A percentile compares a stretch with the other conserved stretches of the same genome.
Conservation (phyloP, 2,113 vertebrate species). For the Campylorhamphus procurvoides region DNA sequence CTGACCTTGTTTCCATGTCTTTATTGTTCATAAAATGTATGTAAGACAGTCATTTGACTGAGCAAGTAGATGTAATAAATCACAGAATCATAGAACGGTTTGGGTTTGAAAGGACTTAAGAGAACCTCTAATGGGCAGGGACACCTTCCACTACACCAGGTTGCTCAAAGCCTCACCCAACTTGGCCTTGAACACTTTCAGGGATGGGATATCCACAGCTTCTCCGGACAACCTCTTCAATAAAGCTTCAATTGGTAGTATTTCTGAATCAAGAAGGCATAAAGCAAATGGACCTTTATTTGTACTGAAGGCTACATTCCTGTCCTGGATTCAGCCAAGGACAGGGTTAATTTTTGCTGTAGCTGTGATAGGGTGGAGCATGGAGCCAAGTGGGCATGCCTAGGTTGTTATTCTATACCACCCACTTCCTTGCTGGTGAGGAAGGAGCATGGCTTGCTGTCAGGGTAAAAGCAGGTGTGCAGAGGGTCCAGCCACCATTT, state of each 20-base stretch:
- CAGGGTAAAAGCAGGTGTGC: neutral
- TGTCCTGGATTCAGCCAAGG: neutral
- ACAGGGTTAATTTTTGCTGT: neutral
- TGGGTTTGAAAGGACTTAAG: neutral
- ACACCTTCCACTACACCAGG: neutral
- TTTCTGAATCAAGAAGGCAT: neutral
- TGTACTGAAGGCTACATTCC: neutral
- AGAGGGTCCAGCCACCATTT: rapidly evolving
- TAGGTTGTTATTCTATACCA: neutral
- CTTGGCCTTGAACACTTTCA: neutral
- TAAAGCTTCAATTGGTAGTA: neutral
- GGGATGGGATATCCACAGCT: neutral
- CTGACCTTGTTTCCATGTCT: neutral
- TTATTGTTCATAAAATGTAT: neutral
- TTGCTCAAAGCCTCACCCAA: neutral
- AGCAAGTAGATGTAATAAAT: neutral
- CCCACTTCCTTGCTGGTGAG: neutral
- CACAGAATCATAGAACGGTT: neutral
- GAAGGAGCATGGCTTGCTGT: neutral
- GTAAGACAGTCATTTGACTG: neutral
- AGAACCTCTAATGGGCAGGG: neutral
- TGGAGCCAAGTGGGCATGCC: neutral
- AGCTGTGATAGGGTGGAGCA: neutral
- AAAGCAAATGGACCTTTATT: neutral
- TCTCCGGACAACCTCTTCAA: neutral